Evolutionary conservation across 2,113 vertebrate genomes (phyloP).

Genomic region (Neolamprologus sp.): DNA sequence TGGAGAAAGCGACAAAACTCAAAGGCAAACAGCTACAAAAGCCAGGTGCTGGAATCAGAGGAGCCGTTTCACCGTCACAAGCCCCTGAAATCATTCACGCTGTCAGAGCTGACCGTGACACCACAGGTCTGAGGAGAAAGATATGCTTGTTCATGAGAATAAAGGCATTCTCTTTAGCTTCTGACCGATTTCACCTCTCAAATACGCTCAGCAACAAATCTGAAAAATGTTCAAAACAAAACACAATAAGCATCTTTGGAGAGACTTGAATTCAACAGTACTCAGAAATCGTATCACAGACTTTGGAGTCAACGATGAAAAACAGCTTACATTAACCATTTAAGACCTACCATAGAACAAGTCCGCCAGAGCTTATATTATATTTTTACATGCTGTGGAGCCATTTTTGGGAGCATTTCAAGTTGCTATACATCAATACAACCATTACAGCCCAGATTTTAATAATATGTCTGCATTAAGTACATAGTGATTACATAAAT

Average conservation of each 20-base stretch:
- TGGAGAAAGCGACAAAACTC: not conserved
- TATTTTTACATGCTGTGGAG: fast-evolving
- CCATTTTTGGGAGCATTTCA: no score
- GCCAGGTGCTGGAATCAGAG: not conserved
- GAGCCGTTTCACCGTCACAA: not conserved
- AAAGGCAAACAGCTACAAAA: not conserved
- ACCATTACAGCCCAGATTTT: fast-evolving
- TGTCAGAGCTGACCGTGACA: not conserved
- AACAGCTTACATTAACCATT: no score
- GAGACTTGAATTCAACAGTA: not conserved
- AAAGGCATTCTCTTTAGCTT: not conserved
- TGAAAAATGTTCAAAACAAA: not conserved
- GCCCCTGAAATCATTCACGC: not conserved
- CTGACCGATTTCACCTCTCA: not conserved
- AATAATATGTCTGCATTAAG: no score
- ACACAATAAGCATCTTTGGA: not conserved
- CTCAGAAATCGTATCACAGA: not conserved
- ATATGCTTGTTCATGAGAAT: not conserved
- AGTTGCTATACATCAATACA: no score
- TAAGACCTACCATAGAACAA: no score
- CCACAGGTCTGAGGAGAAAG: not conserved
- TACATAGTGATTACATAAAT: no score
- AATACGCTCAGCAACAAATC: not conserved
- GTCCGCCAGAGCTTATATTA: no score
- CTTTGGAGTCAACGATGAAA: not conserved